A percentile compares a stretch with the other conserved stretches of the same genome.
phyloP scores from a whole-genome alignment of 2,888 invertebrate genomes.

The Biston stratarius region DNA sequence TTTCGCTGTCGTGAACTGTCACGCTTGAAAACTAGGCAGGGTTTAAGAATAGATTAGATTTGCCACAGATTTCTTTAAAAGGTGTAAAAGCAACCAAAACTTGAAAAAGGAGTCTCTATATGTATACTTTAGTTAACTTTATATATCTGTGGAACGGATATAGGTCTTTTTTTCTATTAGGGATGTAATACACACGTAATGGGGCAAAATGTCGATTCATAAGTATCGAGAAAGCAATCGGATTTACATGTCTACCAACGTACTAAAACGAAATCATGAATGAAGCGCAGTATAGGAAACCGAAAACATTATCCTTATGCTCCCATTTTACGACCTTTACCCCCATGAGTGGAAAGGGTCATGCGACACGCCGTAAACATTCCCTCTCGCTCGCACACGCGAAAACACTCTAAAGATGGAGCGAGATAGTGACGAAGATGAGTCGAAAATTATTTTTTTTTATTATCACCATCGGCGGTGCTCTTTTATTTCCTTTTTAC shows the following conservation, averaged over 20 bases:
- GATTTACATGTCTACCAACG: conserved; percentile 84
- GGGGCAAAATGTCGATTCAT: conserved; percentile 69
- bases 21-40: neutral
- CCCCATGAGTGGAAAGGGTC: conserved; percentile 85
- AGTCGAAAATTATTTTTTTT: conserved; percentile 86
- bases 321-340: conserved; percentile 86
- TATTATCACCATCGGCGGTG: conserved; percentile 87
- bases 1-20: no score
- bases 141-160: conserved; percentile 17
- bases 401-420: conserved; percentile 69
- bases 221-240: conserved; percentile 79
- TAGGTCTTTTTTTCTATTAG: conserved; percentile 67
- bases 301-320: conserved; percentile 87
- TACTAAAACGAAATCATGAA: conserved; percentile 86
- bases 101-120: neutral
- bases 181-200: conserved; percentile 79
- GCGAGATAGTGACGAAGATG: conserved; percentile 84
- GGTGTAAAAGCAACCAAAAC: neutral
- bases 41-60: neutral
- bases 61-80: neutral
- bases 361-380: conserved; percentile 80
- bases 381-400: conserved; percentile 70
- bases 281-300: conserved; percentile 85
- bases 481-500: conserved; percentile 88
- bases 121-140: no score